Percentiles rank a stretch among this genome's conserved stretches.
Evolutionary conservation across 2,797 vertebrate genomes (phyloP).

Genomic region (Caiman crocodilus): DNA sequence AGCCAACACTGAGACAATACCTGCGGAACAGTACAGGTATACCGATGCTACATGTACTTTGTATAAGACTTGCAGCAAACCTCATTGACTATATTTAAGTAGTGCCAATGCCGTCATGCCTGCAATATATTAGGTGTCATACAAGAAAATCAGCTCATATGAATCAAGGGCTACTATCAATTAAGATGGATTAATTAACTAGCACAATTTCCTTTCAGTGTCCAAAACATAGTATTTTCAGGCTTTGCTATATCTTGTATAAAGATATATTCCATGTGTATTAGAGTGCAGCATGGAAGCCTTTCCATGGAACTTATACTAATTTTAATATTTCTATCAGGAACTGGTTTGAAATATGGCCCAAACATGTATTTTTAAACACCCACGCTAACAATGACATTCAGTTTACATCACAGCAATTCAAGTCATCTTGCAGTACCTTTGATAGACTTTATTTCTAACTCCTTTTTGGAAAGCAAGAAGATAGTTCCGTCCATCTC

Average conservation of each 20-base stretch:
- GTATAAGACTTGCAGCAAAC: neutral
- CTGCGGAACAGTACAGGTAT: too few species aligned
- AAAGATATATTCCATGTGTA: neutral
- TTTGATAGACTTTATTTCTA: constrained; percentile 99
- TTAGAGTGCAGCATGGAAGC: neutral
- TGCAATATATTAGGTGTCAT: neutral
- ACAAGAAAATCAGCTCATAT: neutral
- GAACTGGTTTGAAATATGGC: neutral
- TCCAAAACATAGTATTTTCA: neutral
- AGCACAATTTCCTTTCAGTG: neutral
- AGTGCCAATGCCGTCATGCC: neutral
- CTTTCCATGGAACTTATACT: neutral
- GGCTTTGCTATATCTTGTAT: neutral
- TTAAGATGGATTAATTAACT: neutral
- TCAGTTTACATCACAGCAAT: neutral
- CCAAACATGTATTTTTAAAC: neutral
- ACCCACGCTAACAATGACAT: neutral
- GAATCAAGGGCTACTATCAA: neutral
- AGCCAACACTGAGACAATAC: neutral
- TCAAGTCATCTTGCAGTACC: constrained; percentile 80
- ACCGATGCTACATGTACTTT: neutral
- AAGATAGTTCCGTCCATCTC: constrained; percentile 96
- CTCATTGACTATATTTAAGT: neutral
- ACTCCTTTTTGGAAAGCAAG: constrained; percentile 97
- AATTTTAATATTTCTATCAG: neutral